Conservation (phyloP, 2,888 invertebrate species). For the Apodemia zela region DNA sequence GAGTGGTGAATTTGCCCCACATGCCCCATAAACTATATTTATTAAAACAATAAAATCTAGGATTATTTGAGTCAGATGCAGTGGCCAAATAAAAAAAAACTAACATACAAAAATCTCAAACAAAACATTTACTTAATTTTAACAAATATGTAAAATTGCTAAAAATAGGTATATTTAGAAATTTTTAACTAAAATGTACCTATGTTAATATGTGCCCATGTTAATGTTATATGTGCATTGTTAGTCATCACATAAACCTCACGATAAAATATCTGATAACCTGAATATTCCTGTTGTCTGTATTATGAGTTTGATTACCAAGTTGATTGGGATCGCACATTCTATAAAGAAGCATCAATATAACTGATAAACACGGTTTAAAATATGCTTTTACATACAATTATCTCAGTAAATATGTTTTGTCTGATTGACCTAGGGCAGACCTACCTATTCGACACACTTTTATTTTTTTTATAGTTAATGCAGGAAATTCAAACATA, state of each 20-base stretch:
- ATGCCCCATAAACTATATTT: no score
- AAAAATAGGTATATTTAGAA: not conserved
- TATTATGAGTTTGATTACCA: slow-evolving; percentile 5
- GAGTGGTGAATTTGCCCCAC: no score
- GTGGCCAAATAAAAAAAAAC: no score
- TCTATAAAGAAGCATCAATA: slow-evolving; percentile 1
- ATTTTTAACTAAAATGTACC: not conserved
- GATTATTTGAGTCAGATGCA: no score
- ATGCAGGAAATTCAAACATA: not conserved
- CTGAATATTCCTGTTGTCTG: slow-evolving; percentile 14
- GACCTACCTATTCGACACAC: not conserved
- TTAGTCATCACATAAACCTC: not conserved
- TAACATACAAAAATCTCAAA: no score
- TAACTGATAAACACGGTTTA: not conserved
- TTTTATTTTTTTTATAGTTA: no score
- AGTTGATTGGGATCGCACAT: slow-evolving; percentile 9
- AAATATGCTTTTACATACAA: not conserved
- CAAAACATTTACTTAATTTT: no score
- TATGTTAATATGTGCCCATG: not conserved
- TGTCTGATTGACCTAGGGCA: not conserved
- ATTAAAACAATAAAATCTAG: no score
- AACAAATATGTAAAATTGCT: no score
- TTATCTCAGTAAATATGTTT: not conserved
- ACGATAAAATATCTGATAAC: slow-evolving; percentile 12
- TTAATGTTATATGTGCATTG: not conserved